Percentiles rank a stretch among this genome's conserved stretches.
Evolutionary conservation across 2,113 vertebrate species (phyloP).

Genomic region (Hylia prasina): DNA sequence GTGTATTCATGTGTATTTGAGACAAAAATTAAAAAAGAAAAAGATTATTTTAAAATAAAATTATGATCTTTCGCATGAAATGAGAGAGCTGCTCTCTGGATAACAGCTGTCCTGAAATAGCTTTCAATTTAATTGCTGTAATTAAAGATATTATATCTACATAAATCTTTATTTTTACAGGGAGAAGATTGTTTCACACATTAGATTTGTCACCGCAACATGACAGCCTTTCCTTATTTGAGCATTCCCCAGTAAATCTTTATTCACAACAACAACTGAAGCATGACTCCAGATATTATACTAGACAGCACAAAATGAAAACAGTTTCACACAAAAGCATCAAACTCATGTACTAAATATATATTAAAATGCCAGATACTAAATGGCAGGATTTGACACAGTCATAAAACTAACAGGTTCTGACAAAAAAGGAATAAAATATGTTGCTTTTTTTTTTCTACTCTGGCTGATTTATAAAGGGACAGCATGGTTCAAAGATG

Average conservation of each 20-base stretch:
- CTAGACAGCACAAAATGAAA: constrained; percentile 45
- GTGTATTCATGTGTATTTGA: neutral
- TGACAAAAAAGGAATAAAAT: neutral
- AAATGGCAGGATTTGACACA: neutral
- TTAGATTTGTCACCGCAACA: constrained; percentile 57
- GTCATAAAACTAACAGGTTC: neutral
- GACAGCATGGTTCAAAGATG: neutral
- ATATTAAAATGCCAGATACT: neutral
- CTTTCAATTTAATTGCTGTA: constrained; percentile 49
- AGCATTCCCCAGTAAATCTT: constrained; percentile 40
- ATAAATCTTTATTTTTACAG: constrained; percentile 61
- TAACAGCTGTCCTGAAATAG: constrained; percentile 26
- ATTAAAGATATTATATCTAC: constrained; percentile 55
- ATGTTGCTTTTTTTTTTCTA: neutral
- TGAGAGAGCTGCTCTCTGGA: neutral
- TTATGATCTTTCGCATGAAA: neutral
- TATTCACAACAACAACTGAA: constrained; percentile 45
- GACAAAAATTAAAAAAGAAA: neutral
- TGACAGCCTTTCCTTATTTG: constrained; percentile 37
- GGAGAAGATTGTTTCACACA: constrained; percentile 31
- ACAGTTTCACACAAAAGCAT: constrained; percentile 23
- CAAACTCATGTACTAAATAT: neutral
- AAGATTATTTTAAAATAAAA: neutral
- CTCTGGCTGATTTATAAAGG: neutral
- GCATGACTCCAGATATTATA: constrained; percentile 36